phyloP scores from a whole-genome alignment of 2,888 invertebrate species.

The Machimus atricapillus region DNA sequence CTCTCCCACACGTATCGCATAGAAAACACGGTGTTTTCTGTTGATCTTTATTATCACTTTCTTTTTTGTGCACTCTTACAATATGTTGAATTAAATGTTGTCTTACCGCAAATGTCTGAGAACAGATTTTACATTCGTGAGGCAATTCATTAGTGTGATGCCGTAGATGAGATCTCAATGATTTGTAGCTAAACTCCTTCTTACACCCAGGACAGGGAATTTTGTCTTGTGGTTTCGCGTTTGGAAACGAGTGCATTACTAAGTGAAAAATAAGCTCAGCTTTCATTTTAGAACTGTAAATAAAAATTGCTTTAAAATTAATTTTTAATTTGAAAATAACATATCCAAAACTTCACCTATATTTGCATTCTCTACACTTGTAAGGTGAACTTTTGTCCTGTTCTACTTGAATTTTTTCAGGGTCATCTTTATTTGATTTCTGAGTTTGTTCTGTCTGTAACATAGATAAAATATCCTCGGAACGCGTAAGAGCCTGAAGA shows the following conservation, averaged over 20 bases:
- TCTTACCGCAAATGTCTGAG: conserved; percentile 71
- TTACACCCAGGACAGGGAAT: conserved; percentile 74
- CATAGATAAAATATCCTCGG: neutral
- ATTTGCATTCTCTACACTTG: neutral
- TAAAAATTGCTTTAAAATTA: neutral
- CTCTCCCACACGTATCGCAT: conserved; percentile 64
- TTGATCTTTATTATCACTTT: conserved; percentile 27
- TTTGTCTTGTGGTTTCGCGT: conserved; percentile 56
- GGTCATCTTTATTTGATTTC: conserved; percentile 51
- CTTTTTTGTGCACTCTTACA: neutral
- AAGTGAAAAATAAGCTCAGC: conserved; percentile 79
- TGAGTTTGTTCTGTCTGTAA: neutral
- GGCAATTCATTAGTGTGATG: conserved; percentile 79
- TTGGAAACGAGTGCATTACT: conserved; percentile 66
- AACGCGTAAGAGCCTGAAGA: neutral
- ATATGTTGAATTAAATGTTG: conserved; percentile 49
- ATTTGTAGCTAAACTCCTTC: conserved; percentile 70
- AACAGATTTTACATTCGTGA: conserved; percentile 71
- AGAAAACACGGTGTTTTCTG: conserved; percentile 44
- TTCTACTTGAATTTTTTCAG: conserved; percentile 51
- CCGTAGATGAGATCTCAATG: conserved; percentile 73
- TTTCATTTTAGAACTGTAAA: conserved; percentile 66
- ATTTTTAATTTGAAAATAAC: neutral
- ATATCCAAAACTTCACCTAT: neutral
- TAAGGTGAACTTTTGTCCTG: neutral